Conservation (phyloP, 2,888 invertebrate species). For the Cetonia aurata region DNA sequence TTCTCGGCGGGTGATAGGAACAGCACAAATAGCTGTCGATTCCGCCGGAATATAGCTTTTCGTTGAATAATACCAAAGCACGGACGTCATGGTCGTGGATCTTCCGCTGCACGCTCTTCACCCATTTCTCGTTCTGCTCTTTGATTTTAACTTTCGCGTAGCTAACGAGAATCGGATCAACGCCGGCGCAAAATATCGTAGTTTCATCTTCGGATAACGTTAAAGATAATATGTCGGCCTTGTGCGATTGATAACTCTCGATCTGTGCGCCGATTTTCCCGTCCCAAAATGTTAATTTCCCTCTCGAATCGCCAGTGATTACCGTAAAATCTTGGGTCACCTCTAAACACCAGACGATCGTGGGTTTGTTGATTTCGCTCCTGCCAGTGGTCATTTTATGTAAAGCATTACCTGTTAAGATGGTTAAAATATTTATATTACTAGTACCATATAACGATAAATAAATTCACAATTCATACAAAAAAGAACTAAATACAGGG, state of each 20-base stretch:
- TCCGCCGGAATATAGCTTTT: constrained; percentile 84
- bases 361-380: constrained; percentile 73
- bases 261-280: constrained; percentile 82
- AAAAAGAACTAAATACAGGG: too few species aligned
- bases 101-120: constrained; percentile 81
- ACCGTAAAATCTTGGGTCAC: constrained; percentile 85
- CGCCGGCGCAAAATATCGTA: constrained; percentile 82
- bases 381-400: constrained; percentile 83
- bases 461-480: too few species aligned
- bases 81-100: constrained; percentile 91
- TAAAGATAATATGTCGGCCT: constrained; percentile 83
- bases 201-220: constrained; percentile 79
- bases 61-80: constrained; percentile 73
- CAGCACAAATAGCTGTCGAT: constrained; percentile 83
- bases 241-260: constrained; percentile 83
- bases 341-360: constrained; percentile 90
- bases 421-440: too few species aligned
- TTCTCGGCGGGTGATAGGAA: constrained; percentile 78
- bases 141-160: constrained; percentile 76
- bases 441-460: too few species aligned
- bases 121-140: constrained; percentile 78
- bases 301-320: constrained; percentile 89
- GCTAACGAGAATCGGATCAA: constrained; percentile 84
- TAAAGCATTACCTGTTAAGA: constrained; percentile 73
- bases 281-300: constrained; percentile 91